phyloP scores from a whole-genome alignment of 2,797 vertebrate genomes.

The Danio kyathit region DNA sequence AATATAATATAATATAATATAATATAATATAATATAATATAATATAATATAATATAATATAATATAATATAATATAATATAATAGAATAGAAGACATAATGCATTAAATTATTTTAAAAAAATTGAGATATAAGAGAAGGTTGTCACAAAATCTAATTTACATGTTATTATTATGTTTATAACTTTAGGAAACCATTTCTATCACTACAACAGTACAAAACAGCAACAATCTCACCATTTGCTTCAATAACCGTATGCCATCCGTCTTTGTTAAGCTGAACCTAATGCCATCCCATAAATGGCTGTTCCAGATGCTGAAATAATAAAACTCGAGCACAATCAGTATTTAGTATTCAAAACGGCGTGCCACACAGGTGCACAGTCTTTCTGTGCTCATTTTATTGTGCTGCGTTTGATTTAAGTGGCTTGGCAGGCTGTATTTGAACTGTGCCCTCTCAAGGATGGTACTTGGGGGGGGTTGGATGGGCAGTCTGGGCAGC shows the following conservation, averaged over 20 bases:
- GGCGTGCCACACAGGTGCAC: constrained; percentile 22
- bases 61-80: too few species aligned
- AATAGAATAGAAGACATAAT: too few species aligned
- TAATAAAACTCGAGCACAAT: constrained; percentile 33
- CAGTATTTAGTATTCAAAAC: constrained; percentile 36
- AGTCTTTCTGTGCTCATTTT: constrained; percentile 31
- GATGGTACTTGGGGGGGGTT: constrained; percentile 27
- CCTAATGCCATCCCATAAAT: constrained; percentile 23
- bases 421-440: constrained; percentile 24
- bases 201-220: background rate
- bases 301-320: constrained; percentile 31
- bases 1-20: too few species aligned
- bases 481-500: constrained; percentile 39
- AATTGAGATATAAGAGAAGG: background rate
- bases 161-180: background rate
- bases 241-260: background rate
- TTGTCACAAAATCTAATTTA: background rate
- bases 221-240: background rate
- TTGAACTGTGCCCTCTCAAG: constrained; percentile 47
- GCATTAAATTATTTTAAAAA: background rate
- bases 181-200: background rate
- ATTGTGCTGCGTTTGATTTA: constrained; percentile 39
- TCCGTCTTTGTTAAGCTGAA: constrained; percentile 15
- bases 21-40: too few species aligned
- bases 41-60: background rate